A percentile compares a stretch with the other conserved stretches of the same genome.
Evolutionary conservation across 2,113 vertebrate genomes (phyloP).

Genomic region (Campylomormyrus tamandua): DNA sequence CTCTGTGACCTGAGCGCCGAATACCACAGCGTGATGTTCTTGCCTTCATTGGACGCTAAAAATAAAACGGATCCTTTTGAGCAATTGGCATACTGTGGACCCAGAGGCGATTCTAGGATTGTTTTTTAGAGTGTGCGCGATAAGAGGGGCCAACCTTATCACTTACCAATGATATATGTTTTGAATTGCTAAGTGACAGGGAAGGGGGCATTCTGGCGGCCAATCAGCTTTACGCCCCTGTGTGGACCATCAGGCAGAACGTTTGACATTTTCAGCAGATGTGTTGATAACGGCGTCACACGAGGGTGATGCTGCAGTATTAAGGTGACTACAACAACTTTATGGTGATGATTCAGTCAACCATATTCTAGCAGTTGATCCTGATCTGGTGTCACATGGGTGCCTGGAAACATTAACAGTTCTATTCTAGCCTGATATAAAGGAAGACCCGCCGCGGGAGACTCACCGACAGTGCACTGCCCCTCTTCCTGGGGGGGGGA

Average conservation of each 20-base stretch:
- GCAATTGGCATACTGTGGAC: slow-evolving; percentile 7
- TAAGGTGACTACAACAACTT: not conserved
- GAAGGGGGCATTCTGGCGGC: not conserved
- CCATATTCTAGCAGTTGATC: not conserved
- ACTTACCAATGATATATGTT: not conserved
- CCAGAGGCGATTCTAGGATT: not conserved
- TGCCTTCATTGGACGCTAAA: slow-evolving; percentile 21
- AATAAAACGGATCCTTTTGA: not conserved
- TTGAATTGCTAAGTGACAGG: not conserved
- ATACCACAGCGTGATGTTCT: slow-evolving; percentile 7
- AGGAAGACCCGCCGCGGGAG: not conserved
- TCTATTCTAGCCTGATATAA: not conserved
- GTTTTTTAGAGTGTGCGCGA: not conserved
- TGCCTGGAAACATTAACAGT: not conserved
- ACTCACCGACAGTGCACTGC: not conserved
- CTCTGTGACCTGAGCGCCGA: slow-evolving; percentile 38
- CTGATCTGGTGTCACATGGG: not conserved
- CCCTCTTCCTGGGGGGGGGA: not conserved
- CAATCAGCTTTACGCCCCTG: not conserved
- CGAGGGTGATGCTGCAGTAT: not conserved
- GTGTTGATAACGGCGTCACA: not conserved
- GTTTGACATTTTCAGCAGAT: not conserved
- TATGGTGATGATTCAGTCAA: not conserved
- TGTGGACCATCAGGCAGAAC: not conserved
- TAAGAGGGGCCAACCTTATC: not conserved